Evolutionary conservation across 2,888 invertebrate genomes (phyloP).

Genomic region (Heliconius hortense): DNA sequence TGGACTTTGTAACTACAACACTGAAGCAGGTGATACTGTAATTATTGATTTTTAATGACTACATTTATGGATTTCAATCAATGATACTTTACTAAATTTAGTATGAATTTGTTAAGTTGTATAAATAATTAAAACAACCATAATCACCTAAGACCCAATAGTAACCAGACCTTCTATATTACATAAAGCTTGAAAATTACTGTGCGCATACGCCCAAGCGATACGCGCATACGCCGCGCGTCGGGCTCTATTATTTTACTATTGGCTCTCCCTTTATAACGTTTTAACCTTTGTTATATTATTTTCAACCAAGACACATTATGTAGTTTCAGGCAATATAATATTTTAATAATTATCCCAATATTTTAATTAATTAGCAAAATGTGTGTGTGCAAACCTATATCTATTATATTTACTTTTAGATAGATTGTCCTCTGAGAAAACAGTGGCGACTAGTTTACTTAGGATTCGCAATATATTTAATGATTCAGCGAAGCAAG

Average conservation of each 20-base stretch:
- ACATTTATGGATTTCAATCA: not conserved
- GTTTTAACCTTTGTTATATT: not conserved
- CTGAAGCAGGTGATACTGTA: slow-evolving; percentile 37
- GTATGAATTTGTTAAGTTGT: not conserved
- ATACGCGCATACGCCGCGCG: no score
- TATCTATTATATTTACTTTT: slow-evolving; percentile 43
- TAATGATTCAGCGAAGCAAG: slow-evolving; percentile 56
- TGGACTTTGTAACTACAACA: slow-evolving; percentile 53
- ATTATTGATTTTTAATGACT: slow-evolving; percentile 10
- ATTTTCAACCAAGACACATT: no score
- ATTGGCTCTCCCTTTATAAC: not conserved
- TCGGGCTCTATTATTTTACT: no score
- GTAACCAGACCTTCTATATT: no score
- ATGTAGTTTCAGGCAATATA: not conserved
- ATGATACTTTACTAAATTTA: no score
- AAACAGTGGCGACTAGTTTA: slow-evolving; percentile 55
- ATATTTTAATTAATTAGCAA: not conserved
- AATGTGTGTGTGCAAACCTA: not conserved
- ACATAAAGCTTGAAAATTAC: no score
- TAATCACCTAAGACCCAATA: no score
- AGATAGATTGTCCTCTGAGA: slow-evolving; percentile 45
- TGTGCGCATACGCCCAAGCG: no score
- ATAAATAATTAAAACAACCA: not conserved
- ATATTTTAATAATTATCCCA: not conserved
- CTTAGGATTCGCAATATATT: slow-evolving; percentile 65